Evolutionary conservation across 2,797 vertebrate genomes (phyloP).

Genomic region (Sylvilagus floridanus): DNA sequence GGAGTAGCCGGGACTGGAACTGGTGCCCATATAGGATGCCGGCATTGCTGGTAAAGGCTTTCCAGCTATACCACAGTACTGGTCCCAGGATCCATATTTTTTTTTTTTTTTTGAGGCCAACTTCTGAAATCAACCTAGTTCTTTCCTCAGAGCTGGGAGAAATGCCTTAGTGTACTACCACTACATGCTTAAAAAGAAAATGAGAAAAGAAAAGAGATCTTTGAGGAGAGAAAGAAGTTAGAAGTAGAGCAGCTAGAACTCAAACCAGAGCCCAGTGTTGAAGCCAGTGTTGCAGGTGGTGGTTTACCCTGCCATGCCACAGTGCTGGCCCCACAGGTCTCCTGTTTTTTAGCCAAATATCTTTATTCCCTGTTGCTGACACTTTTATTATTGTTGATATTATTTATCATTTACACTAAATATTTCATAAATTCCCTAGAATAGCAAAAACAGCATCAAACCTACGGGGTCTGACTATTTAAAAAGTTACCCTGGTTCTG

Average conservation of each 20-base stretch:
- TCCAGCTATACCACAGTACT: no score
- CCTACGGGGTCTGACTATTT: background rate
- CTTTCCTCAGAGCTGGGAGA: background rate
- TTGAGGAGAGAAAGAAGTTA: background rate
- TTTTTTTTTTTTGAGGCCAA: no score
- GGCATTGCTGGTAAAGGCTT: no score
- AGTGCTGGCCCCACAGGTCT: background rate
- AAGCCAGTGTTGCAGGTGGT: no score
- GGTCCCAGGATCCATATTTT: background rate
- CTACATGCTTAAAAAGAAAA: background rate
- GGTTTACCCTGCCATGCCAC: no score
- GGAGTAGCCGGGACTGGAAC: no score
- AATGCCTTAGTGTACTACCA: background rate
- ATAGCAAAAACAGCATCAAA: background rate
- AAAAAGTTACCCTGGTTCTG: background rate
- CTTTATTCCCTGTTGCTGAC: background rate
- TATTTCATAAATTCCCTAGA: background rate
- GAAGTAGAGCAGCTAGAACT: no score
- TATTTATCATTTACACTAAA: background rate
- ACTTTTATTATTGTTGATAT: background rate
- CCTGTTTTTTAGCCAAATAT: background rate
- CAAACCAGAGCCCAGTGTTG: no score
- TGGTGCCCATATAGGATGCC: no score
- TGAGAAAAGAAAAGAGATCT: background rate
- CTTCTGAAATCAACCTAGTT: background rate